Base-by-base conservation (phyloP, 2,797 vertebrate species). In the Clarias pachynema region DNA sequence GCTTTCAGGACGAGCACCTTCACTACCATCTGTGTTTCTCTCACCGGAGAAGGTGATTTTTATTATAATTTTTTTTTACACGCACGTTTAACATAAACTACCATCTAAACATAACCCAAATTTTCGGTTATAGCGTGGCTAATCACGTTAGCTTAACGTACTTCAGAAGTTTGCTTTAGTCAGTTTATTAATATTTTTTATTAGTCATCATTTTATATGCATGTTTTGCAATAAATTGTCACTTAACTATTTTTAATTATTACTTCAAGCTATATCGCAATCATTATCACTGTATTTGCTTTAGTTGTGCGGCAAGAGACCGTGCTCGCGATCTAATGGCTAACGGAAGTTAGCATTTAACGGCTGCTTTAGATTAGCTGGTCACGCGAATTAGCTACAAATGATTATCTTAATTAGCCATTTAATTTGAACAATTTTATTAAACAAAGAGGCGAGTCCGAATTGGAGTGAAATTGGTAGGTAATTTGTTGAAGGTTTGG, bases 21-120 rank as follows among this genome's bases (percentile, higher is more conserved):
- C 26, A 49, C 9, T 83, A 56, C 73, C 26, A 73, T 24, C 57
- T 62, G 69, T 83, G 15, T 72, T 40, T 70, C 66, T 72, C 24
- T 26, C 37, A 31, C n/a, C 24, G 37, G 31, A 40, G 65, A 83
- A 75, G 82, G 82, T 83, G 60, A 83, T 31, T 65, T 0, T 34
- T 74, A 22, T 66, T n/a, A n/a, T n/a, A n/a, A n/a, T 0, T 49
- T 49, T 14, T 80, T 53, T 53, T 22, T 53, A 49, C 59, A 31
- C 53, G 9, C 18, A 31, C 1, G 0, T 1, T 60, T 24, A 14
- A 34, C 53, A 34, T 56, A 3, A 15, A 9, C n/a, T 53, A n/a
- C 5, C n/a, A 26, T 44, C n/a, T 62, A 37, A 60, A 78, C 60
- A 60, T 22, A 22, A 34, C 9, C n/a, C 8, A 4, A 44, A 66